Evolutionary conservation across 2,113 vertebrate genomes (phyloP).

Genomic region (Acrocephalus kingi): DNA sequence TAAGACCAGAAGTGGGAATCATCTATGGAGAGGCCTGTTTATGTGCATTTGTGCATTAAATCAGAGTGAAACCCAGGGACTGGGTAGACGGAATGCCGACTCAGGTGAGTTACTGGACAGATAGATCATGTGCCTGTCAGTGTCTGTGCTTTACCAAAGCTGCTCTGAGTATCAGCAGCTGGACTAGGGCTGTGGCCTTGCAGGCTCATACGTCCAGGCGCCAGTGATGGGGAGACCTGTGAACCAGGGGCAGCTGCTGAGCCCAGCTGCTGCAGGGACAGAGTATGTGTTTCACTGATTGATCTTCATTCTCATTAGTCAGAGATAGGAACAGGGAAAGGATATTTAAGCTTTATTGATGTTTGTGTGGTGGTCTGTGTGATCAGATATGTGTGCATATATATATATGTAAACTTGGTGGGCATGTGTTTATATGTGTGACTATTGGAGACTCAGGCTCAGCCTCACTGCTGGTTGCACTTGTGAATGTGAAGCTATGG

Average conservation of each 20-base stretch:
- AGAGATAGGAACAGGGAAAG: neutral
- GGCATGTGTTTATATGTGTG: rapidly evolving
- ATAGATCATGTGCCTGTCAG: neutral
- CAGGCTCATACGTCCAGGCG: neutral
- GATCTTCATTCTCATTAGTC: neutral
- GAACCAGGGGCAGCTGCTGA: neutral
- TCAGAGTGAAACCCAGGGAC: neutral
- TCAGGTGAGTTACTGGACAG: neutral
- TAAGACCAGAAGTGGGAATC: neutral
- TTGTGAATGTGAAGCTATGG: neutral
- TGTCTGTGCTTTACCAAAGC: neutral
- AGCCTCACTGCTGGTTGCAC: neutral
- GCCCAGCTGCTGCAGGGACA: neutral
- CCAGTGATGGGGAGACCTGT: neutral
- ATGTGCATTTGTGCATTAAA: neutral
- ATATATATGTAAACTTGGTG: rapidly evolving
- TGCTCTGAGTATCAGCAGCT: neutral
- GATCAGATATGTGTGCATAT: neutral
- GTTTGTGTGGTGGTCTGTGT: neutral
- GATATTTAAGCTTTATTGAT: neutral
- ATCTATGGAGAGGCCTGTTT: neutral
- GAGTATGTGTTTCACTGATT: neutral
- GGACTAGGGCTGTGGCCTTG: neutral
- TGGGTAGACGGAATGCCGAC: neutral
- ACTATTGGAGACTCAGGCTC: neutral